Percentiles rank a stretch among this genome's conserved stretches.
Conservation (phyloP, 2,797 vertebrate genomes). For the Malurus leucopterus region DNA sequence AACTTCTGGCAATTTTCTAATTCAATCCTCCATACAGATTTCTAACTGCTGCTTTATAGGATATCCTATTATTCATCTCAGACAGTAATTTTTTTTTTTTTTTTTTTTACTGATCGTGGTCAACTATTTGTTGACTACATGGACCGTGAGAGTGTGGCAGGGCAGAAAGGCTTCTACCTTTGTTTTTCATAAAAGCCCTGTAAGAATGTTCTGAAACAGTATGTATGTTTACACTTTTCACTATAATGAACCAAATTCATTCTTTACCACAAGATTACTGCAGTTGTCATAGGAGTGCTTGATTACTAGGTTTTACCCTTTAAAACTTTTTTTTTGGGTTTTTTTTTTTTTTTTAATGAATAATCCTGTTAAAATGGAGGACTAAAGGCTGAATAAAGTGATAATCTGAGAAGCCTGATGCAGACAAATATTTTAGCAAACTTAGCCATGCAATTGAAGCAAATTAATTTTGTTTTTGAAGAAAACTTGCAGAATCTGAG, state of each 20-base stretch:
- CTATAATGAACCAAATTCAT: neutral
- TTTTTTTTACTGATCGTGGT: neutral
- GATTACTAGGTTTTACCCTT: neutral
- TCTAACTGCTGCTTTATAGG: slow-evolving; percentile 4
- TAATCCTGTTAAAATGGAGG: neutral
- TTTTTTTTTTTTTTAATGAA: too few species aligned
- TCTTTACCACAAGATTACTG: neutral
- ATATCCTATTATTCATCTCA: slow-evolving; percentile 13
- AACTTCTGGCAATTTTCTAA: slow-evolving; percentile 41
- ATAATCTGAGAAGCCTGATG: neutral
- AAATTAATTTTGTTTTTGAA: neutral
- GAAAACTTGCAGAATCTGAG: neutral
- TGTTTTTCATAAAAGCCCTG: neutral
- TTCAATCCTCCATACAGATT: slow-evolving; percentile 10
- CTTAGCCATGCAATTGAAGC: neutral
- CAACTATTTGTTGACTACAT: neutral
- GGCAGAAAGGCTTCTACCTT: neutral
- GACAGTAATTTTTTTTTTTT: neutral
- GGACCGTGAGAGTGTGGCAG: neutral
- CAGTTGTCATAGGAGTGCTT: neutral
- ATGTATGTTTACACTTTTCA: neutral
- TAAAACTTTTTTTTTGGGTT: neutral
- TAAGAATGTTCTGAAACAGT: neutral
- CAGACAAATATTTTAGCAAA: neutral
- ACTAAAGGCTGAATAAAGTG: neutral